A percentile compares a stretch with the other conserved stretches of the same genome.
Conservation (phyloP, 2,888 invertebrate genomes). For the Agrochola lychnidis region DNA sequence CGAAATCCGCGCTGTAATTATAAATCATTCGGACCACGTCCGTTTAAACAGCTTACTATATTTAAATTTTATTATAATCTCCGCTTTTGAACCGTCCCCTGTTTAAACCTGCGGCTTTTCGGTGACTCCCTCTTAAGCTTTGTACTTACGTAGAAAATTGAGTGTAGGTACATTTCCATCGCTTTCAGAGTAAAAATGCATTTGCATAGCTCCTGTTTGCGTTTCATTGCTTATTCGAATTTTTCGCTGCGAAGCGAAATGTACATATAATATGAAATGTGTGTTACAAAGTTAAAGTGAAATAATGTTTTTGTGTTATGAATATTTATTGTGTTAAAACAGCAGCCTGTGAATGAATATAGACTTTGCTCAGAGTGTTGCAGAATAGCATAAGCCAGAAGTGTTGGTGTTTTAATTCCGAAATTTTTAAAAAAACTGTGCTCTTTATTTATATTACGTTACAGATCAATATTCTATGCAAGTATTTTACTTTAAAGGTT, state of each 20-base stretch:
- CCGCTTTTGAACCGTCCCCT: constrained; percentile 67
- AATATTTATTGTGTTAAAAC: constrained; percentile 35
- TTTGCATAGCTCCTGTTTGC: constrained; percentile 54
- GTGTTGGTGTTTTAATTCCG: too few species aligned
- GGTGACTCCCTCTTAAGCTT: constrained; percentile 64
- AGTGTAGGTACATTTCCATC: constrained; percentile 44
- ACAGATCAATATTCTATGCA: too few species aligned
- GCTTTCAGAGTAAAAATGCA: constrained; percentile 53
- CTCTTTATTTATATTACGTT: too few species aligned
- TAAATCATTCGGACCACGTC: constrained; percentile 77
- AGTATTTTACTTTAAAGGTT: too few species aligned
- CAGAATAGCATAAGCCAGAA: background rate
- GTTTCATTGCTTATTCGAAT: constrained; percentile 43
- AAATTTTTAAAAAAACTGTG: too few species aligned
- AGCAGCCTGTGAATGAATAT: background rate
- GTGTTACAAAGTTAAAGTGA: constrained; percentile 17
- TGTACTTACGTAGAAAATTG: constrained; percentile 57
- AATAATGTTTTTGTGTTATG: constrained; percentile 32
- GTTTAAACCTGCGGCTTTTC: constrained; percentile 70
- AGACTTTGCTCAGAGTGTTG: background rate
- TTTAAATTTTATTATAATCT: constrained; percentile 79
- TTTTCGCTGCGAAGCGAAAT: constrained; percentile 17
- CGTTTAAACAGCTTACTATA: constrained; percentile 76
- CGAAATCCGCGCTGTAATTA: constrained; percentile 68
- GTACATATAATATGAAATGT: constrained; percentile 7